Percentiles rank a stretch among this genome's conserved stretches.
Evolutionary conservation across 1,140 invertebrate species (phyloP).

Genomic region (Procambarus clarkii): DNA sequence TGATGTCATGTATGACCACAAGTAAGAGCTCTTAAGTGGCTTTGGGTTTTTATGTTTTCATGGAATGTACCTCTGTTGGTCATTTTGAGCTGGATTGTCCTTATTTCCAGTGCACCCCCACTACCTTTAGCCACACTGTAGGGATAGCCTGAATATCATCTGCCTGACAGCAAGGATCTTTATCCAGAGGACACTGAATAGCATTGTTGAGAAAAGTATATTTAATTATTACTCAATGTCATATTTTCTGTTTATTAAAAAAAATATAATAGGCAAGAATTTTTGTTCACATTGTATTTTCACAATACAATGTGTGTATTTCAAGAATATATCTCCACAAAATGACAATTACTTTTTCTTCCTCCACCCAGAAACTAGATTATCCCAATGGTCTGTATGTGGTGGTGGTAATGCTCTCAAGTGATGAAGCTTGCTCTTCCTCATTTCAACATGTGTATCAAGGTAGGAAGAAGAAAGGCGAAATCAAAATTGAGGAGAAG

Average conservation of each 20-base stretch:
- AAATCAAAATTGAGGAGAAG: constrained; percentile 77
- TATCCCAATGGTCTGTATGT: constrained; percentile 87
- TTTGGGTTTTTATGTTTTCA: too few species aligned
- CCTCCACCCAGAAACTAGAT: constrained; percentile 79
- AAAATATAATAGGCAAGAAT: not conserved
- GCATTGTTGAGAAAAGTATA: too few species aligned
- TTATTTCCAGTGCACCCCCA: too few species aligned
- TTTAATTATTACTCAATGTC: not conserved
- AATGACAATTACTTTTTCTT: constrained; percentile 73
- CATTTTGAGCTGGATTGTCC: too few species aligned
- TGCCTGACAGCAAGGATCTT: not conserved
- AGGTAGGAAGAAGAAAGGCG: constrained; percentile 79
- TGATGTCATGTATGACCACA: too few species aligned
- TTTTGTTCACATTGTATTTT: too few species aligned
- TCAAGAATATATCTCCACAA: not conserved
- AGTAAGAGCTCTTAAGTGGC: too few species aligned
- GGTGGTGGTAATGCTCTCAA: constrained; percentile 87
- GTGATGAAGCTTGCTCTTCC: constrained; percentile 83
- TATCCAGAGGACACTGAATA: too few species aligned
- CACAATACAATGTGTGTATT: too few species aligned
- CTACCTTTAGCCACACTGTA: too few species aligned
- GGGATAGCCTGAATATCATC: not conserved
- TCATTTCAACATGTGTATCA: constrained; percentile 72
- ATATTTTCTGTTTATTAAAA: not conserved
- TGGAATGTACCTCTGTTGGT: too few species aligned